phyloP scores from a whole-genome alignment of 2,113 vertebrate species.

The Ascaphus truei region DNA sequence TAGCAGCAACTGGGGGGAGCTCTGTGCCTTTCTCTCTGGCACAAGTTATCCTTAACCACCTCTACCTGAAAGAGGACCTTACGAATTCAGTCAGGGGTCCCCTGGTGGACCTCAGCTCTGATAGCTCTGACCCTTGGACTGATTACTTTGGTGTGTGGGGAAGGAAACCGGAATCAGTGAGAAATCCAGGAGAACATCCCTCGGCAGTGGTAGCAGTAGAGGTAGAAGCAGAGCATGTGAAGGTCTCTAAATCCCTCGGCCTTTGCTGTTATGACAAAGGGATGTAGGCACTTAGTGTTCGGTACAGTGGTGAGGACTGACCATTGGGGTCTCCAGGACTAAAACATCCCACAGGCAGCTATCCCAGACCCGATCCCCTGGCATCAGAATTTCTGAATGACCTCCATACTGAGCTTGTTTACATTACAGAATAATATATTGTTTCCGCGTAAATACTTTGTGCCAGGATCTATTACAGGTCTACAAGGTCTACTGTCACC shows the following conservation, averaged over 20 bases:
- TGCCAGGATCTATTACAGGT: too few species aligned
- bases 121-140: not conserved
- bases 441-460: too few species aligned
- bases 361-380: not conserved
- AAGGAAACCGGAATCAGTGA: not conserved
- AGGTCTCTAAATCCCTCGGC: slow-evolving; percentile 43
- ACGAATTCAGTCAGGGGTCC: slow-evolving; percentile 26
- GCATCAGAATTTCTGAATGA: not conserved
- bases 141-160: not conserved
- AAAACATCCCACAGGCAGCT: not conserved
- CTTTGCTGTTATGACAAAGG: slow-evolving; percentile 46
- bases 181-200: not conserved
- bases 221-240: slow-evolving; percentile 49
- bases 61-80: slow-evolving; percentile 37
- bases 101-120: slow-evolving; percentile 20
- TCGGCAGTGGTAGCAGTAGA: slow-evolving; percentile 22
- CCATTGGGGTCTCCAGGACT: not conserved
- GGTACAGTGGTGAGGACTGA: too few species aligned
- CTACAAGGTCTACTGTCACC: too few species aligned
- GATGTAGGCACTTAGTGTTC: slow-evolving; percentile 16
- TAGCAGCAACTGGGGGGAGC: slow-evolving; percentile 47
- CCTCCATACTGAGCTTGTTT: not conserved
- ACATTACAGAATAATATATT: too few species aligned
- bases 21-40: slow-evolving; percentile 35
- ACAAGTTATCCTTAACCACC: slow-evolving; percentile 40